Conservation (phyloP, 64 coral and sea anemone species). For the Pocillopora verrucosa region DNA sequence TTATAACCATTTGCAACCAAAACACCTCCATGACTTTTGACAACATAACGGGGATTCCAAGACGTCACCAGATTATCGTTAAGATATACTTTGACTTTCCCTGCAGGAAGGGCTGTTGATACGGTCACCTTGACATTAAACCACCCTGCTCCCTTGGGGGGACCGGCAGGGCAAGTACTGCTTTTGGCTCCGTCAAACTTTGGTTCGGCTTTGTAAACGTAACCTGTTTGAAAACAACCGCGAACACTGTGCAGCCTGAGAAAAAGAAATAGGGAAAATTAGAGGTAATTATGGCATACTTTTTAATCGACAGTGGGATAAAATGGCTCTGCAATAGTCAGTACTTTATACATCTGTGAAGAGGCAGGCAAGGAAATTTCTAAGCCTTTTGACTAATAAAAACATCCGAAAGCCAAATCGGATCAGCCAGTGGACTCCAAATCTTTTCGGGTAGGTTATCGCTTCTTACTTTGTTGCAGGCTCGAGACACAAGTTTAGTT, state of each 20-base stretch:
- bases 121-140: constrained; percentile 19
- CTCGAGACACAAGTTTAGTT: no score
- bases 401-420: no score
- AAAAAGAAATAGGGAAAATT: neutral
- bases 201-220: constrained; percentile 24
- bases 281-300: no score
- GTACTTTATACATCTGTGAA: no score
- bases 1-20: constrained; percentile 60
- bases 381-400: no score
- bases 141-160: constrained; percentile 51
- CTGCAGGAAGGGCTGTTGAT: neutral
- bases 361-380: no score
- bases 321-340: neutral
- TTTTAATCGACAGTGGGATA: neutral
- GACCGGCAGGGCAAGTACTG: constrained; percentile 20
- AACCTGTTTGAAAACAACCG: constrained; percentile 36
- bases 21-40: constrained; percentile 26
- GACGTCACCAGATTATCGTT: constrained; percentile 11
- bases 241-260: neutral
- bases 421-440: no score
- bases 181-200: constrained; percentile 28
- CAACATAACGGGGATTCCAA: constrained; percentile 25
- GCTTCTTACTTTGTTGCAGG: no score
- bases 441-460: no score
- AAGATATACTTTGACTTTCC: constrained; percentile 31